Conservation (phyloP, 2,888 invertebrate genomes). For the Sipha maydis region DNA sequence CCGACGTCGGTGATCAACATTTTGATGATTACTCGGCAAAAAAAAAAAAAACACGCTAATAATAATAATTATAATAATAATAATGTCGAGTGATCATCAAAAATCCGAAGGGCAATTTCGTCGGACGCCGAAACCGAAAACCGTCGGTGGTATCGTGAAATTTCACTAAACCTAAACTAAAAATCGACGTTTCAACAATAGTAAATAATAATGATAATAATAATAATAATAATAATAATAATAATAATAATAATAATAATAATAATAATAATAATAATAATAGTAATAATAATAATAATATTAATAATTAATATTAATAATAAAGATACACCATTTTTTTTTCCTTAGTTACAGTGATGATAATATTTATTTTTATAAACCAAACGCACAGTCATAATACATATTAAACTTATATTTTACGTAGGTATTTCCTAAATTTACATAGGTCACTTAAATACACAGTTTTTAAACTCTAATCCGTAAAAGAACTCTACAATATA, state of each 20-base stretch:
- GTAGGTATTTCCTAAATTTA: conserved; percentile 51
- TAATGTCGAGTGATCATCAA: conserved; percentile 20
- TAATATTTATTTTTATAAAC: conserved; percentile 39
- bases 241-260: conserved; percentile 42
- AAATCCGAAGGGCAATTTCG: conserved; percentile 31
- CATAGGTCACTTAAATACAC: conserved; percentile 43
- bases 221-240: conserved; percentile 27
- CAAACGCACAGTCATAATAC: conserved; percentile 48
- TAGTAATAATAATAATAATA: conserved; percentile 29
- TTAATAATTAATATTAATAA: conserved; percentile 25
- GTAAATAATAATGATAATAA: conserved; percentile 40
- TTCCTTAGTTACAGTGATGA: conserved; percentile 38
- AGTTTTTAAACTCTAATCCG: conserved; percentile 39
- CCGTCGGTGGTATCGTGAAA: conserved; percentile 1
- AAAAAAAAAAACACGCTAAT: background rate
- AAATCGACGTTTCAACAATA: conserved; percentile 29
- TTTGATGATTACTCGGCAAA: conserved; percentile 4
- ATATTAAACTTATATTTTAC: conserved; percentile 46
- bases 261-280: conserved; percentile 34
- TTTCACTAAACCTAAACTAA: conserved; percentile 36
- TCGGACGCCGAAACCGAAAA: conserved; percentile 57
- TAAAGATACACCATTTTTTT: conserved; percentile 36
- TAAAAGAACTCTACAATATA: conserved; percentile 51
- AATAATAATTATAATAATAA: conserved; percentile 9
- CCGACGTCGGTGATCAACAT: conserved; percentile 35